These are phyloP conservation scores for Apotomis turbidana DNA, from an alignment of 2,888 invertebrate species.

Conservation along the genomic window DNA sequence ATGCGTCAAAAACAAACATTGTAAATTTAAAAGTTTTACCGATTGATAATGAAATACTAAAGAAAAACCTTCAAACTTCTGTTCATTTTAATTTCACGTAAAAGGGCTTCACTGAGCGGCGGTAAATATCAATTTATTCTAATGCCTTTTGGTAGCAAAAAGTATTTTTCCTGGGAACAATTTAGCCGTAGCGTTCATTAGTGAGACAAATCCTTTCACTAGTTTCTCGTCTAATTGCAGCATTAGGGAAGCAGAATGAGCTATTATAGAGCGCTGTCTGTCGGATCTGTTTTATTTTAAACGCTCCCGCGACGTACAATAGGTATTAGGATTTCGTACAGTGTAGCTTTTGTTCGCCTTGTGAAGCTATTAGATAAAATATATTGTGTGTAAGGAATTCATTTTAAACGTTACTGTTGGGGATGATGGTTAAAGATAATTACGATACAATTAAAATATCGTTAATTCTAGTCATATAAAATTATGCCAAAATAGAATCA, in stretches of 20 bases:
- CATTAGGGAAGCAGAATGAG: slow-evolving; percentile 71
- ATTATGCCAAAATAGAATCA: no score
- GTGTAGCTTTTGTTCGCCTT: slow-evolving; percentile 14
- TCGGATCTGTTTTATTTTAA: slow-evolving; percentile 70
- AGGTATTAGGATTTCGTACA: slow-evolving; percentile 42
- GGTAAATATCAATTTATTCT: slow-evolving; percentile 66
- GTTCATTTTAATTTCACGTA: slow-evolving; percentile 58
- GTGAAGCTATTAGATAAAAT: not conserved
- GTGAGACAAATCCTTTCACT: slow-evolving; percentile 74
- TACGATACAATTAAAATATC: no score
- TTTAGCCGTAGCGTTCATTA: slow-evolving; percentile 74
- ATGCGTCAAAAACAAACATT: slow-evolving; percentile 19
- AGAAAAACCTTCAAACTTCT: slow-evolving; percentile 50
- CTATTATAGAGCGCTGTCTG: slow-evolving; percentile 66
- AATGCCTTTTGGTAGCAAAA: slow-evolving; percentile 58
- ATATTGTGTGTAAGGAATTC: not conserved
- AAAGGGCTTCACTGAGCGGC: slow-evolving; percentile 54
- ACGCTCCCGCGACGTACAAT: slow-evolving; percentile 61
- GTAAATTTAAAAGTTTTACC: slow-evolving; percentile 41
- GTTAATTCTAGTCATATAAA: no score
- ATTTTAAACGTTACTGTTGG: not conserved
- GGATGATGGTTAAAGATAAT: no score
- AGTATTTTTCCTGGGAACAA: slow-evolving; percentile 53
- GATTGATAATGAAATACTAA: slow-evolving; percentile 39
- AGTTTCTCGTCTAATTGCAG: slow-evolving; percentile 74